These are phyloP conservation scores for Leucopsar rothschildi DNA, from an alignment of 2,113 vertebrate genomes.

Conservation along the genomic window DNA sequence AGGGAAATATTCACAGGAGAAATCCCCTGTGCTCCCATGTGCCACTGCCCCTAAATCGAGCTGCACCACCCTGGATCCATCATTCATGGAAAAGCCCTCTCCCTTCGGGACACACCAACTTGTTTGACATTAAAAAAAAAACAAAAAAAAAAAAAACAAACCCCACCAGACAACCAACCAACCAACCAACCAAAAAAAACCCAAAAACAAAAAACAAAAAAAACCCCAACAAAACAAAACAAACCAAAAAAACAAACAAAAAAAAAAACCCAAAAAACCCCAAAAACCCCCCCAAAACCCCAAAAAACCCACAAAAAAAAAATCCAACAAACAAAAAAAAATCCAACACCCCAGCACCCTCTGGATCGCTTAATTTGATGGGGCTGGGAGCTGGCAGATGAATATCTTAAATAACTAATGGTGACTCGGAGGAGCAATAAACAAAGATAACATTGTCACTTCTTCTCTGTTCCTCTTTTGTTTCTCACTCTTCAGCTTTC, in stretches of 20 bases:
- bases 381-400: slow-evolving; percentile 22
- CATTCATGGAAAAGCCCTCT: background rate
- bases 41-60: background rate
- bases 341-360: background rate
- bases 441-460: slow-evolving; percentile 55
- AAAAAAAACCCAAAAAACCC: too few species aligned
- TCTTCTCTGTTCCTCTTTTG: slow-evolving; percentile 15
- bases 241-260: too few species aligned
- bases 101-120: background rate
- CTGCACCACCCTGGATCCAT: background rate
- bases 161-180: too few species aligned
- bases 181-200: too few species aligned
- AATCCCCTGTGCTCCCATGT: background rate
- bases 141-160: background rate
- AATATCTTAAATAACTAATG: slow-evolving; percentile 54
- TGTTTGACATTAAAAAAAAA: background rate
- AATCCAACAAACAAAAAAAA: too few species aligned
- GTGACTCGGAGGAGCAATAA: slow-evolving; percentile 48
- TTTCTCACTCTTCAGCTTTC: slow-evolving; percentile 16
- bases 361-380: slow-evolving; percentile 23
- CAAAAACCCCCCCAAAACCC: too few species aligned
- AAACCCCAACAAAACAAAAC: too few species aligned
- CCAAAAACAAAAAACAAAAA: too few species aligned
- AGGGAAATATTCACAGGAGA: background rate
- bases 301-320: too few species aligned